Conservation (phyloP, 2,888 invertebrate species). For the Xestoiulus laeticollis region DNA sequence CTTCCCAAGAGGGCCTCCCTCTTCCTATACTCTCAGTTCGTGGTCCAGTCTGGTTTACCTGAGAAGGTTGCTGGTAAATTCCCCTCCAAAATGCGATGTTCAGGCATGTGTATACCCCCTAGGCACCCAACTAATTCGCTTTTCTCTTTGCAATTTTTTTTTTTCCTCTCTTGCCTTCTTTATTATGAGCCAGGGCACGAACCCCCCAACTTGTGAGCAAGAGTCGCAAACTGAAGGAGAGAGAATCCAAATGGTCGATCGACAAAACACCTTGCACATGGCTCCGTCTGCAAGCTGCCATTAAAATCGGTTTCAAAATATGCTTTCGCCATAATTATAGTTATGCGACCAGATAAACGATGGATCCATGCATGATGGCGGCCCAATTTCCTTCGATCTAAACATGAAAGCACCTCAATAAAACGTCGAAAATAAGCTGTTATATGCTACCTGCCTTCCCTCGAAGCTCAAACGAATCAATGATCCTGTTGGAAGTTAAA, state of each 20-base stretch:
- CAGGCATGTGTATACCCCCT: slow-evolving; percentile 34
- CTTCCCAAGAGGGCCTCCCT: slow-evolving; percentile 15
- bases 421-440: not conserved
- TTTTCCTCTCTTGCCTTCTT: not conserved
- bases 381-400: slow-evolving; percentile 19
- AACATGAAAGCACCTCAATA: not conserved
- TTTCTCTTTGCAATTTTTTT: not conserved
- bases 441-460: not conserved
- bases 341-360: not conserved
- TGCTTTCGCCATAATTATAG: not conserved
- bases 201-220: not conserved
- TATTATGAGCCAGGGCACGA: slow-evolving; percentile 27
- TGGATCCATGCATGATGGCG: slow-evolving; percentile 7
- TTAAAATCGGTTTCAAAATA: not conserved
- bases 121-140: slow-evolving; percentile 29
- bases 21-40: not conserved
- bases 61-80: slow-evolving; percentile 3
- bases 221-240: not conserved
- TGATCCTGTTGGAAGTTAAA: not conserved
- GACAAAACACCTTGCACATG: not conserved
- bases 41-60: slow-evolving; percentile 3
- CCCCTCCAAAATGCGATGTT: slow-evolving; percentile 7
- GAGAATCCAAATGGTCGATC: not conserved
- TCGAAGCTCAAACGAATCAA: not conserved
- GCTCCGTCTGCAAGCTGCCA: slow-evolving; percentile 21